Evolutionary conservation across 2,888 invertebrate genomes (phyloP).

Genomic region (Bruchidius siliquastri): DNA sequence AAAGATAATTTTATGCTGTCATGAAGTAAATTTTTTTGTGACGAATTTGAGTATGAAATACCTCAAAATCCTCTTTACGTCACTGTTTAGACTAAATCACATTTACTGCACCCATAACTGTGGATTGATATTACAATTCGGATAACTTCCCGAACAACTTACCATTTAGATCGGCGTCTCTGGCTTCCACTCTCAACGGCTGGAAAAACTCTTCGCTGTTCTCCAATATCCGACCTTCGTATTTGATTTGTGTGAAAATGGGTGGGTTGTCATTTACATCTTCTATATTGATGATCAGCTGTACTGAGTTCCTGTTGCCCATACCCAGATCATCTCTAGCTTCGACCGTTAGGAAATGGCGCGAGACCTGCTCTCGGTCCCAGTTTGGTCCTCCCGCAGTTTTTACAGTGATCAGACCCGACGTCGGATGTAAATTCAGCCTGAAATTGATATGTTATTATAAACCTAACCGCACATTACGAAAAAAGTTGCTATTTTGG

Average conservation of each 20-base stretch:
- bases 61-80: too few relatives aligned
- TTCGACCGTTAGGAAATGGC: constrained; percentile 83
- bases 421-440: constrained; percentile 69
- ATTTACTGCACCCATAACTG: too few relatives aligned
- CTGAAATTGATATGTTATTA: constrained; percentile 48
- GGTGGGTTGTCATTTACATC: constrained; percentile 91
- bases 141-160: constrained; percentile 5
- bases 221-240: constrained; percentile 79
- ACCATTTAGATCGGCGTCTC: constrained; percentile 82
- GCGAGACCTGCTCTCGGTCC: constrained; percentile 78
- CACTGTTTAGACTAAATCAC: too few relatives aligned
- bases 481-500: too few relatives aligned
- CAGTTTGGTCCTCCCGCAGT: constrained; percentile 69
- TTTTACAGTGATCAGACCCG: constrained; percentile 82
- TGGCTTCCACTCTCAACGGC: constrained; percentile 71
- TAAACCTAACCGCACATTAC: too few relatives aligned
- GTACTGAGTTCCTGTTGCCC: constrained; percentile 81
- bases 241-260: constrained; percentile 73
- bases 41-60: too few relatives aligned
- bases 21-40: too few relatives aligned
- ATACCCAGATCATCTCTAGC: constrained; percentile 82
- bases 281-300: constrained; percentile 74
- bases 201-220: constrained; percentile 75
- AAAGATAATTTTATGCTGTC: too few relatives aligned
- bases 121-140: too few relatives aligned